Percentiles rank a stretch among this genome's conserved stretches.
phyloP scores from a whole-genome alignment of 2,888 invertebrate genomes.

The Cosmopolites sordidus region DNA sequence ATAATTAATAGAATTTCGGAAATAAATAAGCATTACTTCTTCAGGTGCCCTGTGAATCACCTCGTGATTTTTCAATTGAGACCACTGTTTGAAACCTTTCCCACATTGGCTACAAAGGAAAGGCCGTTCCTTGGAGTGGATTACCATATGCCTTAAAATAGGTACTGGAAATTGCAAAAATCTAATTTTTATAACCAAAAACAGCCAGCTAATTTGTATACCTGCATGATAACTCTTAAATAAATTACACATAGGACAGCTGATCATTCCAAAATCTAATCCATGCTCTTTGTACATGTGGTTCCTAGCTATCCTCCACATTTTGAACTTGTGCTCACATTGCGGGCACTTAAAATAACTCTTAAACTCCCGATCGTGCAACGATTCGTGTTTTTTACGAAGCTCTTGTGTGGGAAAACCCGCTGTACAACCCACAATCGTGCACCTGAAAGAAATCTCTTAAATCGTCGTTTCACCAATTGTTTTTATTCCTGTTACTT shows the following conservation, averaged over 20 bases:
- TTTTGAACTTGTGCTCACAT: conserved; percentile 52
- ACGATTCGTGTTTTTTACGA: conserved; percentile 51
- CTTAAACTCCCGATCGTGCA: conserved; percentile 48
- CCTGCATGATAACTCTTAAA: conserved; percentile 55
- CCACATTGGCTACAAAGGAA: conserved; percentile 55
- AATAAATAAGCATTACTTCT: conserved; percentile 28
- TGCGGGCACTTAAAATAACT: conserved; percentile 53
- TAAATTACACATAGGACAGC: conserved; percentile 55
- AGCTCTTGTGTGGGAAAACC: conserved; percentile 51
- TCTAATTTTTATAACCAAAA: background rate
- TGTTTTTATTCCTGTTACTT: conserved; percentile 30
- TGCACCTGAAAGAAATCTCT: conserved; percentile 48
- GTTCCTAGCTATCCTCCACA: conserved; percentile 63
- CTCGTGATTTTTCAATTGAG: conserved; percentile 60
- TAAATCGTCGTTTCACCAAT: background rate
- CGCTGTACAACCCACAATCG: conserved; percentile 52
- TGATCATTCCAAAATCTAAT: conserved; percentile 56
- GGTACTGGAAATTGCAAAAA: conserved; percentile 45
- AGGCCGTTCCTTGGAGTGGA: conserved; percentile 54
- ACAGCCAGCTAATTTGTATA: conserved; percentile 22
- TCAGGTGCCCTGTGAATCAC: conserved; percentile 45
- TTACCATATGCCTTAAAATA: conserved; percentile 60
- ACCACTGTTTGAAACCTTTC: conserved; percentile 58
- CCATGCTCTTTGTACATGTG: conserved; percentile 68
- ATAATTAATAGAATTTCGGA: background rate